phyloP scores from a whole-genome alignment of 2,113 vertebrate genomes.

The Archilochus colubris region DNA sequence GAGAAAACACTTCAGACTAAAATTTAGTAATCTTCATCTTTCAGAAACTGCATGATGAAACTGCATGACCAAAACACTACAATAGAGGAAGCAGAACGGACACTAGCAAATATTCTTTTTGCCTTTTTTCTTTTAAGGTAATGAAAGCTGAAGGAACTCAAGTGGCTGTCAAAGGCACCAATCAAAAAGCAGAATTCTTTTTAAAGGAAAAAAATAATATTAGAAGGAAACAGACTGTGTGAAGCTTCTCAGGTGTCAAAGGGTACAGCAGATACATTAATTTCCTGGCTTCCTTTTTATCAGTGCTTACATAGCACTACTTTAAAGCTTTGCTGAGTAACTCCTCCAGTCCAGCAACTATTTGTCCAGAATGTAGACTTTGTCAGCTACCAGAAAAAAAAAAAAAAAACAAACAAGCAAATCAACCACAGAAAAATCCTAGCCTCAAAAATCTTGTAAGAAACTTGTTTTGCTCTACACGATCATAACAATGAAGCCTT shows the following conservation, averaged over 20 bases:
- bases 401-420: neutral
- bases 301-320: neutral
- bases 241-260: neutral
- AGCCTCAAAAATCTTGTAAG: neutral
- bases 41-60: neutral
- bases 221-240: neutral
- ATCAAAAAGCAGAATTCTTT: neutral
- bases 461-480: neutral
- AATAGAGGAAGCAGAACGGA: neutral
- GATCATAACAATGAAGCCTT: neutral
- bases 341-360: neutral
- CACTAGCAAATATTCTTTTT: neutral
- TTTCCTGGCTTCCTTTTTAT: neutral
- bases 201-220: slow-evolving; percentile 18
- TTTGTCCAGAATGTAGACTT: neutral
- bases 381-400: neutral
- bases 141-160: neutral
- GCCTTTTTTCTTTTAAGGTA: neutral
- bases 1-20: neutral
- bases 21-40: neutral
- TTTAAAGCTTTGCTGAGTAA: neutral
- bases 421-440: too few species aligned
- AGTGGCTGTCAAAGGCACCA: neutral
- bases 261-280: neutral
- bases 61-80: neutral